Evolutionary conservation across 2,113 vertebrate genomes (phyloP).

Genomic region (Melanocharis versteri): DNA sequence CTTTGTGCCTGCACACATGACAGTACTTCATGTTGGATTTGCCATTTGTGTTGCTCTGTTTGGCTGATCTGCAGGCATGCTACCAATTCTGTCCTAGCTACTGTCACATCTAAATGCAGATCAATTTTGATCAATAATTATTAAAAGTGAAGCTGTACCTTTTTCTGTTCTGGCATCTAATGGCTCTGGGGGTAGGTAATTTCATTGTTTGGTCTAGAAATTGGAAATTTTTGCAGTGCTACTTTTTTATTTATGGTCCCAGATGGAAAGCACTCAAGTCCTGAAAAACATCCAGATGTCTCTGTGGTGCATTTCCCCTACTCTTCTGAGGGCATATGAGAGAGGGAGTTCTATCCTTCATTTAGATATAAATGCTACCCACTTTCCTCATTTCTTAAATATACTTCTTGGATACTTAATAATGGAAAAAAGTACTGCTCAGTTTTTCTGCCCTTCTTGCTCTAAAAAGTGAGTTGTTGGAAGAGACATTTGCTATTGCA

Average conservation of each 20-base stretch:
- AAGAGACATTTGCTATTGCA: neutral
- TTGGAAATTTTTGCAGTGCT: neutral
- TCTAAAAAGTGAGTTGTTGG: neutral
- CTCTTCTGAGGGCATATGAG: neutral
- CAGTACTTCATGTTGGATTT: neutral
- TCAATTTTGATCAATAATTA: neutral
- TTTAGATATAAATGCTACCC: neutral
- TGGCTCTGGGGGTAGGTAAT: neutral
- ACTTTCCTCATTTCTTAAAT: constrained; percentile 22
- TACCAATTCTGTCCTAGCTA: neutral
- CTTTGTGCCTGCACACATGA: neutral
- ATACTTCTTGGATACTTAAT: constrained; percentile 13
- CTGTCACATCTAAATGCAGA: neutral
- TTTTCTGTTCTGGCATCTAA: neutral
- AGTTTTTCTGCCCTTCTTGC: constrained; percentile 1
- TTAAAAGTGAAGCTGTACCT: neutral
- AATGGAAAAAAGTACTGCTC: neutral
- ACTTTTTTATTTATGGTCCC: constrained; percentile 10
- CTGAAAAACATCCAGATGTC: neutral
- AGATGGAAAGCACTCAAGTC: neutral
- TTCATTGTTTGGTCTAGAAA: neutral
- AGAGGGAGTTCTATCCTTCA: neutral
- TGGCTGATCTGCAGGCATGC: neutral
- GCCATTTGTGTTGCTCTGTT: neutral
- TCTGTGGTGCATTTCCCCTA: neutral